A percentile compares a stretch with the other conserved stretches of the same genome.
Conservation (phyloP, 2,797 vertebrate genomes). For the Ispidina lecontei region DNA sequence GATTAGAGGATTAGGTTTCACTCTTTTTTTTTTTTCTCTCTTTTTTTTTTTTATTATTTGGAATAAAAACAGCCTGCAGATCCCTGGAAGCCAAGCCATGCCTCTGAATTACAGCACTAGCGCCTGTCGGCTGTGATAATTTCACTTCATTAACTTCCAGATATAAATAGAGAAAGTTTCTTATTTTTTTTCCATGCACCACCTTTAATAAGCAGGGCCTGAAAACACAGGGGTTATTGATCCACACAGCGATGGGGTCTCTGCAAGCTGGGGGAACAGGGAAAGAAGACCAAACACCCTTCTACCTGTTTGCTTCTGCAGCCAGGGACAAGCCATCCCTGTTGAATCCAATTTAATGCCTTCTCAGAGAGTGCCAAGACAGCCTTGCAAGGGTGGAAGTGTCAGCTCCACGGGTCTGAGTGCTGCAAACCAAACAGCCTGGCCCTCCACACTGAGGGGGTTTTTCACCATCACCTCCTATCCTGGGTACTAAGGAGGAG, state of each 20-base stretch:
- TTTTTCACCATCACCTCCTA: not conserved
- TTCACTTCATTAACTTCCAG: slow-evolving; percentile 91
- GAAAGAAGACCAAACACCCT: slow-evolving; percentile 53
- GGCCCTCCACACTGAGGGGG: fast-evolving
- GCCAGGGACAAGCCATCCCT: slow-evolving; percentile 65
- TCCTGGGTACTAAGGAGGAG: fast-evolving
- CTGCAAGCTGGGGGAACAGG: slow-evolving; percentile 55
- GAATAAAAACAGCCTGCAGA: slow-evolving; percentile 89
- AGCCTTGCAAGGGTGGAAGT: not conserved
- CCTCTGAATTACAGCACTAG: slow-evolving; percentile 78
- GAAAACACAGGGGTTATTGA: slow-evolving; percentile 83
- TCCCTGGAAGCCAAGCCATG: slow-evolving; percentile 74
- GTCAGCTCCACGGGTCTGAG: not conserved
- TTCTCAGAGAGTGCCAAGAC: slow-evolving; percentile 26
- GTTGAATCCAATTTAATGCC: slow-evolving; percentile 42
- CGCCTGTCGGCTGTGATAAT: slow-evolving; percentile 85
- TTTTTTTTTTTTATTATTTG: slow-evolving; percentile 77
- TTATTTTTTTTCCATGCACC: slow-evolving; percentile 84
- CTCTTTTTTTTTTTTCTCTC: slow-evolving; percentile 21
- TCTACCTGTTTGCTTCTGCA: slow-evolving; percentile 56
- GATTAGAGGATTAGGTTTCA: slow-evolving; percentile 85
- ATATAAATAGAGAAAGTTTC: slow-evolving; percentile 82
- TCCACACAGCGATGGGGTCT: slow-evolving; percentile 66
- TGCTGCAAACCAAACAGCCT: not conserved
- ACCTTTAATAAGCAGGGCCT: slow-evolving; percentile 75